Percentiles rank a stretch among this genome's conserved stretches.
Evolutionary conservation across 2,888 invertebrate species (phyloP).

Genomic region (Xiphydria camelus): DNA sequence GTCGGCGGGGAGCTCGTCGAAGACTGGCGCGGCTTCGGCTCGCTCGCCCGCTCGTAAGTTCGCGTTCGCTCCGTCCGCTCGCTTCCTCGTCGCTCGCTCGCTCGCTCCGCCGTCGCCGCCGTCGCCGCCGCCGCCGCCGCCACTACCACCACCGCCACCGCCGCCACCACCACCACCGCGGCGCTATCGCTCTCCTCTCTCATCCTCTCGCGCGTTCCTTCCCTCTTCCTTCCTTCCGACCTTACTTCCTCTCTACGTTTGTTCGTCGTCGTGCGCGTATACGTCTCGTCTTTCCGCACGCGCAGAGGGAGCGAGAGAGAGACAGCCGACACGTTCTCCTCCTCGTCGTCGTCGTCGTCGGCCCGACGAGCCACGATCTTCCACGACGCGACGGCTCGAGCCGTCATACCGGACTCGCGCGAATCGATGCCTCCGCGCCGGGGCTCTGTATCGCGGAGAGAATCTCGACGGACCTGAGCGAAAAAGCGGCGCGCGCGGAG

Average conservation of each 20-base stretch:
- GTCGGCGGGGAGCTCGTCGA: conserved; percentile 44
- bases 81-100: conserved; percentile 25
- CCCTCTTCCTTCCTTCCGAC: too few species aligned
- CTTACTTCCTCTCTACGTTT: too few species aligned
- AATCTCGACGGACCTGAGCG: too few species aligned
- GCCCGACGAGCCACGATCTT: background rate
- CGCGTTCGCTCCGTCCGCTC: too few species aligned
- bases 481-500: too few species aligned
- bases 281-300: conserved; percentile 1
- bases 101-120: background rate
- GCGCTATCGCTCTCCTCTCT: too few species aligned
- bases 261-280: too few species aligned
- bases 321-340: too few species aligned
- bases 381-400: too few species aligned
- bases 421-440: conserved; percentile 48
- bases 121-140: background rate
- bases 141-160: background rate
- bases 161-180: background rate
- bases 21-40: conserved; percentile 46
- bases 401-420: too few species aligned
- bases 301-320: background rate
- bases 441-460: too few species aligned
- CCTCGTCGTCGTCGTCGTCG: conserved; percentile 26
- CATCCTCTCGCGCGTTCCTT: too few species aligned
- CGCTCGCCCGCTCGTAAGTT: conserved; percentile 36